A percentile compares a stretch with the other conserved stretches of the same genome.
Conservation (phyloP, 2,888 invertebrate species). For the Andrena trimmerana region DNA sequence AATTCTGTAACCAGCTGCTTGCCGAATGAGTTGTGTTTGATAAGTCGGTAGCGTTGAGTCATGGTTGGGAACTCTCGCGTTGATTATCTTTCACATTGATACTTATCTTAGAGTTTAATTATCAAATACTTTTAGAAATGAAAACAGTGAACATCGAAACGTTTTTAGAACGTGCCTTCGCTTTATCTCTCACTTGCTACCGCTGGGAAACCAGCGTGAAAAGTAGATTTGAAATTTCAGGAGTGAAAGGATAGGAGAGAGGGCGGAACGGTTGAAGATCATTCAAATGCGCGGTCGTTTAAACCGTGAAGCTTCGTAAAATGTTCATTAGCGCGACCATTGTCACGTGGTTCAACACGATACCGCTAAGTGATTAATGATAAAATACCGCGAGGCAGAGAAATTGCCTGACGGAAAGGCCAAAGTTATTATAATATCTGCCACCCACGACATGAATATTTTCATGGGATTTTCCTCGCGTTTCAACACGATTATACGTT, state of each 20-base stretch:
- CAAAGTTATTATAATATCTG: slow-evolving; percentile 17
- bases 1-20: neutral
- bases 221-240: neutral
- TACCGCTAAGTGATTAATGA: slow-evolving; percentile 25
- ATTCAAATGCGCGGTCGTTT: slow-evolving; percentile 1
- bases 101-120: neutral
- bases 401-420: slow-evolving; percentile 38
- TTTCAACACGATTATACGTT: slow-evolving; percentile 92
- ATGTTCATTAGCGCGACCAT: slow-evolving; percentile 19
- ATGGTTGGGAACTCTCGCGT: neutral
- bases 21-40: neutral
- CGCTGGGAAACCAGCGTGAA: neutral
- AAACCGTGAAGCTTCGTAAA: slow-evolving; percentile 20
- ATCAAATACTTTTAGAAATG: neutral
- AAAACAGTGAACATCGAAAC: neutral
- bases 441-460: slow-evolving; percentile 30
- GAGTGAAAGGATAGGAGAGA: neutral
- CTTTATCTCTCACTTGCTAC: neutral
- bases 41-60: neutral
- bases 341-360: slow-evolving; percentile 14
- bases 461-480: slow-evolving; percentile 59
- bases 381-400: slow-evolving; percentile 27
- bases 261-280: neutral
- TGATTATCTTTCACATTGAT: neutral
- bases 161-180: slow-evolving; percentile 7